Conservation (phyloP, 2,888 invertebrate species). For the Cancer borealis region DNA sequence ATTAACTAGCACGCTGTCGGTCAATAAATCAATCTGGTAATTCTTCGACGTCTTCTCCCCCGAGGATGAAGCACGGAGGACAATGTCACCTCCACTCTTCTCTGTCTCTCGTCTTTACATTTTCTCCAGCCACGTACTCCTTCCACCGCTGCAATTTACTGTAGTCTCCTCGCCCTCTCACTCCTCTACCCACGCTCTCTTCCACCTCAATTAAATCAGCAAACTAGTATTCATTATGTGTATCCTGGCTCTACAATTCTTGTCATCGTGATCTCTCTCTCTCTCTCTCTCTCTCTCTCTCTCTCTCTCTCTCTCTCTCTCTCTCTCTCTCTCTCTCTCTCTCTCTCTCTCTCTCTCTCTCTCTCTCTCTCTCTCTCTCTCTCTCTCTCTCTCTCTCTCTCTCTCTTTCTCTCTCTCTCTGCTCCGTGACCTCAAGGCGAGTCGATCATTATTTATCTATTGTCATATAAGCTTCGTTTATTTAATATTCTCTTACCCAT, state of each 20-base stretch:
- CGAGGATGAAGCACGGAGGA: background rate
- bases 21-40: background rate
- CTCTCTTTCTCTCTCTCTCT: background rate
- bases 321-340: background rate
- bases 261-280: background rate
- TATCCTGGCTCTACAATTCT: background rate
- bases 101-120: background rate
- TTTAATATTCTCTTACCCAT: background rate
- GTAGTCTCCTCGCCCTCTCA: background rate
- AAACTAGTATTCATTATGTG: background rate
- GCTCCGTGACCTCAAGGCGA: background rate
- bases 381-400: conserved; percentile 20
- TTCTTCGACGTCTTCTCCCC: background rate
- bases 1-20: background rate
- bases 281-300: conserved; percentile 37
- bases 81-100: background rate
- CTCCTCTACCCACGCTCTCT: background rate
- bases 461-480: background rate
- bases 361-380: conserved; percentile 20
- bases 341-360: conserved; percentile 20
- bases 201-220: background rate
- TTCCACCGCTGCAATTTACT: background rate
- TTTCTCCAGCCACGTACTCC: background rate
- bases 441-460: background rate
- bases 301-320: conserved; percentile 40